Percentiles rank a stretch among this genome's conserved stretches.
These are phyloP conservation scores for Nephrotoma appendiculata DNA, from an alignment of 2,888 invertebrate genomes.

Conservation along the genomic window DNA sequence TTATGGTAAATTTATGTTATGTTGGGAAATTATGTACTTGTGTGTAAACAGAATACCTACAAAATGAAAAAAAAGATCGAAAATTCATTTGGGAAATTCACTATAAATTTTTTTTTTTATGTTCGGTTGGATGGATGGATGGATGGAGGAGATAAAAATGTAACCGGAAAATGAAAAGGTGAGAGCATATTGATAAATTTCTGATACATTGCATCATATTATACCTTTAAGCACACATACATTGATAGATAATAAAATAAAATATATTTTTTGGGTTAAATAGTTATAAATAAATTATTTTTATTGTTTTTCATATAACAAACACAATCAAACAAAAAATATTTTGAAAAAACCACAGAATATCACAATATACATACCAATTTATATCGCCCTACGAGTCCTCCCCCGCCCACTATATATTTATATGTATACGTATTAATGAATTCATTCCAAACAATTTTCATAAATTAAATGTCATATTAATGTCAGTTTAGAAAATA, in stretches of 20 bases:
- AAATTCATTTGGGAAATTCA: neutral
- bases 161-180: neutral
- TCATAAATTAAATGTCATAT: neutral
- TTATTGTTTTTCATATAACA: neutral
- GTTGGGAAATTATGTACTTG: neutral
- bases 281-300: neutral
- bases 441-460: neutral
- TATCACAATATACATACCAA: neutral
- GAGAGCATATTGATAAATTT: neutral
- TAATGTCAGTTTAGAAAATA: neutral
- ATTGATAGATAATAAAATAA: neutral
- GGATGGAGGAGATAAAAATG: neutral
- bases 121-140: neutral
- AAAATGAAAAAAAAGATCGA: neutral
- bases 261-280: neutral
- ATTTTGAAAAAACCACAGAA: neutral
- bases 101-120: neutral
- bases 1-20: neutral
- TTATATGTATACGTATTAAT: neutral
- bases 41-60: neutral
- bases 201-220: neutral
- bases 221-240: neutral
- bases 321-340: neutral
- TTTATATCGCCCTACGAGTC: neutral
- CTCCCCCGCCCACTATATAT: neutral